phyloP scores from a whole-genome alignment of 2,888 invertebrate species.

The Troilus luridus region DNA sequence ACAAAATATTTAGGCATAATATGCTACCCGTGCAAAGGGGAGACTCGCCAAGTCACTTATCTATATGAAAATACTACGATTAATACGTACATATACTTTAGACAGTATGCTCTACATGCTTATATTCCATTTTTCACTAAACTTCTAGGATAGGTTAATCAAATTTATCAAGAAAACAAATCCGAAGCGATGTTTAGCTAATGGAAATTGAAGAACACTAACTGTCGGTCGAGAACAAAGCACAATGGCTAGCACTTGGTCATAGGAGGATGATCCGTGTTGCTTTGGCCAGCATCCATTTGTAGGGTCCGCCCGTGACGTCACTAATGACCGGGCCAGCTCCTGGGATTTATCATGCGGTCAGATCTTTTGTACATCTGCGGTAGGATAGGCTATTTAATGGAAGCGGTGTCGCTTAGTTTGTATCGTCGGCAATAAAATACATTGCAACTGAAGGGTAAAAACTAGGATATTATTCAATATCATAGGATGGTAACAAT shows the following conservation, averaged over 20 bases:
- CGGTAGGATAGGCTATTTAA: not conserved
- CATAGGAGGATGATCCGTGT: not conserved
- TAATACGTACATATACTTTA: too few relatives aligned
- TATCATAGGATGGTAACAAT: too few relatives aligned
- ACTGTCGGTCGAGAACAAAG: not conserved
- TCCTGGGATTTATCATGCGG: not conserved
- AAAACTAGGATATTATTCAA: not conserved
- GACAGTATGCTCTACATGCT: too few relatives aligned
- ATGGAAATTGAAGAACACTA: not conserved
- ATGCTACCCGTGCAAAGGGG: too few relatives aligned
- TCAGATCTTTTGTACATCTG: conserved; percentile 18
- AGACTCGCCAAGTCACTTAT: too few relatives aligned
- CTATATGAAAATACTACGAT: too few relatives aligned
- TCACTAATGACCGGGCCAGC: not conserved
- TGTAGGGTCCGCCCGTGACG: not conserved
- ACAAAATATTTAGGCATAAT: too few relatives aligned
- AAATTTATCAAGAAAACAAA: not conserved
- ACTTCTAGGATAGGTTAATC: not conserved
- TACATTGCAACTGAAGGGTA: not conserved
- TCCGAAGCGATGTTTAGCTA: not conserved
- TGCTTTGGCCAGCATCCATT: not conserved
- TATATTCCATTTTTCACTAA: too few relatives aligned
- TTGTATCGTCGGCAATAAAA: not conserved
- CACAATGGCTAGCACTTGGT: not conserved
- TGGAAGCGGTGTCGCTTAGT: not conserved